These are phyloP conservation scores for Lasiommata megera DNA, from an alignment of 2,888 invertebrate species.

Conservation along the genomic window DNA sequence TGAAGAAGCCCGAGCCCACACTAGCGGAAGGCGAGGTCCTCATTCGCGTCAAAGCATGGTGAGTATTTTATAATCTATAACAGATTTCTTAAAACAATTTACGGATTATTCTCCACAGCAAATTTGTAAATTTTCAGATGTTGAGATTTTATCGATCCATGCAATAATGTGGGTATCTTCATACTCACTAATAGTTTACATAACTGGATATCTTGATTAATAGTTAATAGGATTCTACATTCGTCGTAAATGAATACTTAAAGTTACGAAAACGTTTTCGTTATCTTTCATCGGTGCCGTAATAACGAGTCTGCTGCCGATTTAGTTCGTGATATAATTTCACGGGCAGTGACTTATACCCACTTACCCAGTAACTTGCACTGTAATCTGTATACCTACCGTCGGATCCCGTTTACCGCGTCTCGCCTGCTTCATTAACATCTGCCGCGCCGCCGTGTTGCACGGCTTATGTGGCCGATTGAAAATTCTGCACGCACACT, in stretches of 20 bases:
- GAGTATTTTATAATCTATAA: constrained; percentile 61
- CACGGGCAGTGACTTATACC: constrained; percentile 34
- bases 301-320: constrained; percentile 4
- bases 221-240: not conserved
- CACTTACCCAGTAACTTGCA: constrained; percentile 42
- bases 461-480: constrained; percentile 51
- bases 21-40: constrained; percentile 88
- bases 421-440: constrained; percentile 61
- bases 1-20: constrained; percentile 89
- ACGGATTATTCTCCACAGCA: not conserved
- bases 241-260: not conserved
- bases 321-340: constrained; percentile 28
- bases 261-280: constrained; percentile 3
- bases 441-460: constrained; percentile 55
- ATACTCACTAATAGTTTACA: no score
- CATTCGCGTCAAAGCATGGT: constrained; percentile 93
- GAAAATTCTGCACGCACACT: constrained; percentile 64
- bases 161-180: constrained; percentile 25
- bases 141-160: not conserved
- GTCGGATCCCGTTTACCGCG: constrained; percentile 43
- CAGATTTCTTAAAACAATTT: not conserved
- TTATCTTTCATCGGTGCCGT: constrained; percentile 2
- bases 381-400: constrained; percentile 16
- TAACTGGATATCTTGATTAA: not conserved
- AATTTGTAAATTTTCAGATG: not conserved